Evolutionary conservation across 2,113 vertebrate genomes (phyloP).

Genomic region (Urocitellus parryii): DNA sequence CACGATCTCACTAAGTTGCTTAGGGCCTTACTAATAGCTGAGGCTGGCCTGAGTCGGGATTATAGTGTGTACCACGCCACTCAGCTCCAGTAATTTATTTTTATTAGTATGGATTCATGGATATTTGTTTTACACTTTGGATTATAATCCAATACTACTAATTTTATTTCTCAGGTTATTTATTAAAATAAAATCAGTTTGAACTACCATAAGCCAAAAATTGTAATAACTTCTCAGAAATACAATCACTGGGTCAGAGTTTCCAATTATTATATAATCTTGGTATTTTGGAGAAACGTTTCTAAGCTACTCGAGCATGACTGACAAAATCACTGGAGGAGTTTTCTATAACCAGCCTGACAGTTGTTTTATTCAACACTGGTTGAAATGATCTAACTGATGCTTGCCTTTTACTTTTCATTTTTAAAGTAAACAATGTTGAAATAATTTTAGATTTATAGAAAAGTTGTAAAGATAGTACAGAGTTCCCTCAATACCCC

Average conservation of each 20-base stretch:
- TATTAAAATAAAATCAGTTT: neutral
- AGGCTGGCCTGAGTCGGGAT: neutral
- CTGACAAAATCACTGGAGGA: neutral
- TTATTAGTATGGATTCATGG: neutral
- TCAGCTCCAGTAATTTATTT: neutral
- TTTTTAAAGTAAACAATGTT: constrained; percentile 33
- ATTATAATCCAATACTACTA: neutral
- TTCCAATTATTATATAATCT: constrained; percentile 62
- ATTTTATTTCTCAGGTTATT: constrained; percentile 28
- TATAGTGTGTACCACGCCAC: neutral
- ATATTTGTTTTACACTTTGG: constrained; percentile 30
- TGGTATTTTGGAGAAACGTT: constrained; percentile 47
- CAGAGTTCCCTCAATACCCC: neutral
- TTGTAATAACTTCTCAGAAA: constrained; percentile 35
- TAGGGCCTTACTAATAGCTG: neutral
- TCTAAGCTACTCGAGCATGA: neutral
- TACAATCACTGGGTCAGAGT: constrained; percentile 9
- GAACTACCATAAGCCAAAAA: neutral
- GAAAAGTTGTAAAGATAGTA: neutral
- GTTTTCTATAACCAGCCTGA: neutral
- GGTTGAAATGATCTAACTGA: neutral
- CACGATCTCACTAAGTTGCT: too few relatives aligned
- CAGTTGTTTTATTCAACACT: neutral
- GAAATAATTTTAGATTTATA: constrained; percentile 42
- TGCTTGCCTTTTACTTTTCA: neutral